phyloP scores from a whole-genome alignment of 1,140 invertebrate genomes.

The Bombus pyrosoma region DNA sequence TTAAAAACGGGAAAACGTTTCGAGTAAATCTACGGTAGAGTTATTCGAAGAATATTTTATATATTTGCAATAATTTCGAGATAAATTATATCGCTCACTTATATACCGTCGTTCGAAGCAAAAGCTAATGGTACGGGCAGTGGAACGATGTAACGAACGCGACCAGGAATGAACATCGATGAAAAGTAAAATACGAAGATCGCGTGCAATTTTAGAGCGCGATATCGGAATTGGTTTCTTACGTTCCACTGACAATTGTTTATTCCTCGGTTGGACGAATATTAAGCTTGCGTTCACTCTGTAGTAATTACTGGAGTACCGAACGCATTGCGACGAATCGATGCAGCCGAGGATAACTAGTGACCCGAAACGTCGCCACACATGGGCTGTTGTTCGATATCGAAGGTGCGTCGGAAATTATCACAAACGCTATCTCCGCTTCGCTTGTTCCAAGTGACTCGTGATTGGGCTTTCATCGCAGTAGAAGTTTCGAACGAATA shows the following conservation, averaged over 20 bases:
- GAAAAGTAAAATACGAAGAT: not conserved
- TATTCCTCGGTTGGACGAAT: not conserved
- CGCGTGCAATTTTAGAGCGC: not conserved
- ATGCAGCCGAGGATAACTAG: not conserved
- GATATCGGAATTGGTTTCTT: slow-evolving; percentile 18
- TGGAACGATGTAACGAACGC: no score
- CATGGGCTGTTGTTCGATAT: not conserved
- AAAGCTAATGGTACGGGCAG: no score
- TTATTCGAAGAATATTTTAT: no score
- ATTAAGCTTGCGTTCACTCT: not conserved
- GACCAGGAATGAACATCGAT: not conserved
- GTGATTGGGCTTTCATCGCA: not conserved
- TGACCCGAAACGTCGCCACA: not conserved
- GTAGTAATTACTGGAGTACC: slow-evolving; percentile 14
- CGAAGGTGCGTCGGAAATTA: not conserved
- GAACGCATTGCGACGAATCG: slow-evolving; percentile 6
- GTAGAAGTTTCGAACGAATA: not conserved
- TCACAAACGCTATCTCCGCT: not conserved
- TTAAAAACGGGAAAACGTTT: no score
- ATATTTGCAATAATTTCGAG: no score
- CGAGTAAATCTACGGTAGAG: no score
- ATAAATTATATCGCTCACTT: no score
- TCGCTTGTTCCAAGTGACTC: not conserved
- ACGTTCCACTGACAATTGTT: slow-evolving; percentile 1
- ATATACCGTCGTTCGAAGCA: no score